Evolutionary conservation across 2,888 invertebrate genomes (phyloP).

Genomic region (Drosophila stalkeri): DNA sequence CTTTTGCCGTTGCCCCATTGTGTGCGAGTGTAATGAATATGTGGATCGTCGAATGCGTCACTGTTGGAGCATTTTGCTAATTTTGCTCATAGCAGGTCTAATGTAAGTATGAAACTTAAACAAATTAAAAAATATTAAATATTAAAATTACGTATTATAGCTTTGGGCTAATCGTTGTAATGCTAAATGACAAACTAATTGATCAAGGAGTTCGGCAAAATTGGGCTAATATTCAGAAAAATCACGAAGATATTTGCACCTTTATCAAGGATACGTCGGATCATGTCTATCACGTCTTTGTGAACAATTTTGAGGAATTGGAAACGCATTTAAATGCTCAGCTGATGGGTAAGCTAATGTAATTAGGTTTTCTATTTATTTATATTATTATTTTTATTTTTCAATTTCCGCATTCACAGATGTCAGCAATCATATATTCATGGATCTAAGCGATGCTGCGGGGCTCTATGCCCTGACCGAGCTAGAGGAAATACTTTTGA

Average conservation of each 20-base stretch:
- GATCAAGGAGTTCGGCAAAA: not conserved
- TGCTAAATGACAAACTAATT: conserved; percentile 23
- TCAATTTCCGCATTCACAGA: conserved; percentile 46
- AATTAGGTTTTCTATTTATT: too few relatives aligned
- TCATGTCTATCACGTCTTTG: conserved; percentile 14
- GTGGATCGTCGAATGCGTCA: conserved; percentile 84
- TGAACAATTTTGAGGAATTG: conserved; percentile 12
- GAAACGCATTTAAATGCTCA: not conserved
- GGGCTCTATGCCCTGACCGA: conserved; percentile 91
- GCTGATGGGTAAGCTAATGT: not conserved
- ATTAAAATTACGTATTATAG: conserved; percentile 83
- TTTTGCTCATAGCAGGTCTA: conserved; percentile 91
- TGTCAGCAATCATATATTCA: conserved; percentile 88
- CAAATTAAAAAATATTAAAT: not conserved
- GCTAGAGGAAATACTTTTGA: conserved; percentile 89
- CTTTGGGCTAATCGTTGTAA: conserved; percentile 86
- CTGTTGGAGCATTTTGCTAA: conserved; percentile 91
- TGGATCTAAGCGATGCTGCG: conserved; percentile 90
- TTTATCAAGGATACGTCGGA: conserved; percentile 10
- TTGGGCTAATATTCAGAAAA: not conserved
- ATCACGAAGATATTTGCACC: conserved; percentile 10
- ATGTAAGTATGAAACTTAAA: conserved; percentile 86
- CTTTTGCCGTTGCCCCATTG: conserved; percentile 90
- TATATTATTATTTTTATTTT: too few relatives aligned
- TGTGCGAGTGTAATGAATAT: conserved; percentile 93